Evolutionary conservation across 2,888 invertebrate genomes (phyloP), one percentile per base, ranked within the genome.

Genomic region (Napeogenes sylphis): DNA sequence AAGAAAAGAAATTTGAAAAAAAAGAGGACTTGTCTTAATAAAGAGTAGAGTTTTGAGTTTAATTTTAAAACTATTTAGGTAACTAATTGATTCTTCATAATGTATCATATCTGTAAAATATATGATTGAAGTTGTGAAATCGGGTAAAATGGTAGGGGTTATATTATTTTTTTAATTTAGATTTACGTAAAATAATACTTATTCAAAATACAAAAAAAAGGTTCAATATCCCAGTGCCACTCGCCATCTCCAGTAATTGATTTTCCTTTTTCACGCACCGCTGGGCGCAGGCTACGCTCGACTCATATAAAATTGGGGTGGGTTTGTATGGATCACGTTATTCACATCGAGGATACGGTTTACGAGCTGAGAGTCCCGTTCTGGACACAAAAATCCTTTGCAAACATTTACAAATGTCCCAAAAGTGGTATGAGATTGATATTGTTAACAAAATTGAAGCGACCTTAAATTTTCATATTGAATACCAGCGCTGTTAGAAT

Each of bases 241-340:
- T 79, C 82, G 84, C 82, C 83, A 86, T 84, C 85, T 85, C 79
- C 76, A 84, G 84, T 87, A 88, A 88, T 87, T 90, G 88, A 87
- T 89, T 88, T 83, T 82, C 84, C 82, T 84, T 86, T 87, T 87
- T 87, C 83, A 86, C 83, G 87, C 84, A 82, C 79, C 83, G 82
- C 74, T 74, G 83, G 79, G 79, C 80, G 76, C 78, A 82, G 76
- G 75, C 75, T 71, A 71, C 75, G 76, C 75, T 75, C 75, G 74
- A 75, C 63, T 72, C 68, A 69, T 73, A 73, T 74, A 78, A 81
- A 82, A 73, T 77, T 76, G 78, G 77, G 78, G 59, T 68, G 64
- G 51, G 51, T 51, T 51, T 21, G 51, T 51, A 51, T 51, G 51
- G 21, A 51, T 51, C 51, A 51, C 63, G 65, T 68, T 69, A 68